phyloP scores from a whole-genome alignment of 2,888 invertebrate genomes.

The Bombylius major region DNA sequence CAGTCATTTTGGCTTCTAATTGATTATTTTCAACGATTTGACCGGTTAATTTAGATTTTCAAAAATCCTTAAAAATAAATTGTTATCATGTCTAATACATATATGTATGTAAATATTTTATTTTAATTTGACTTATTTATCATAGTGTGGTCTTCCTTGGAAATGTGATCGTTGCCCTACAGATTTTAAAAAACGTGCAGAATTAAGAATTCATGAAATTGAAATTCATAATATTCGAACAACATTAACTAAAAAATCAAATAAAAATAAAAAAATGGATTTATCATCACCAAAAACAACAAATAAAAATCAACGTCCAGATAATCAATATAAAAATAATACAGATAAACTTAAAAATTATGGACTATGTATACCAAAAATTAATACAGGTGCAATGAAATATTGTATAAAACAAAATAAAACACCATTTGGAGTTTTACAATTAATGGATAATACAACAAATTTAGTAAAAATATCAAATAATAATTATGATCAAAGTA shows the following conservation, averaged over 20 bases:
- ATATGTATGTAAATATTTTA: too few species aligned
- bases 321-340: not conserved
- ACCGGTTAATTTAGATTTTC: too few species aligned
- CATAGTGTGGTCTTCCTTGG: slow-evolving; percentile 3
- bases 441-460: slow-evolving; percentile 52
- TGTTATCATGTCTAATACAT: too few species aligned
- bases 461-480: slow-evolving; percentile 55
- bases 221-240: slow-evolving; percentile 7
- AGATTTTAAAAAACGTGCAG: slow-evolving; percentile 10
- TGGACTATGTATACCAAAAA: slow-evolving; percentile 16
- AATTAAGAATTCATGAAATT: slow-evolving; percentile 11
- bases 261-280: too few species aligned
- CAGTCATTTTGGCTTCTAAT: too few species aligned
- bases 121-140: not conserved
- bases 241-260: too few species aligned
- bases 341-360: not conserved
- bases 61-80: too few species aligned
- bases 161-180: slow-evolving; percentile 8
- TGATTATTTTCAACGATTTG: too few species aligned
- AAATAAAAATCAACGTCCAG: too few species aligned
- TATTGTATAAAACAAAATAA: slow-evolving; percentile 49
- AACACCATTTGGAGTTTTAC: slow-evolving; percentile 57
- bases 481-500: slow-evolving; percentile 7
- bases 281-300: too few species aligned
- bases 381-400: slow-evolving; percentile 38